phyloP scores from a whole-genome alignment of 2,113 vertebrate species.

The Platichthys flesus region DNA sequence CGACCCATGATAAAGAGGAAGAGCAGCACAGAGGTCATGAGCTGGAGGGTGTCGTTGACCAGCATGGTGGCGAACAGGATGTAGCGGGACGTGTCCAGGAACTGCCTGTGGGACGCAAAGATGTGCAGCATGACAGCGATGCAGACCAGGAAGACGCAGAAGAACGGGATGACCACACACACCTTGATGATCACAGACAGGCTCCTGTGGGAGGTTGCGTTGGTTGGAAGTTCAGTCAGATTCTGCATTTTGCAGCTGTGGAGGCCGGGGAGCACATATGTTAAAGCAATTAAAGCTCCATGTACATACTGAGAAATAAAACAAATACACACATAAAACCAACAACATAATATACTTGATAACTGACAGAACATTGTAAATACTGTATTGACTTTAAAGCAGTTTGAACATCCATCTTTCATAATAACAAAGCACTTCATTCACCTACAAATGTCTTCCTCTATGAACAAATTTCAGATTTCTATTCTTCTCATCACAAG shows the following conservation, averaged over 20 bases:
- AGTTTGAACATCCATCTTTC: background rate
- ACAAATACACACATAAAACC: background rate
- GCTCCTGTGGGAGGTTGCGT: slow-evolving; percentile 55
- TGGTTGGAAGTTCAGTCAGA: slow-evolving; percentile 61
- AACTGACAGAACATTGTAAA: background rate
- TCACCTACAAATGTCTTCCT: slow-evolving; percentile 16
- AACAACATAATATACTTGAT: background rate
- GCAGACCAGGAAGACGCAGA: slow-evolving; percentile 29
- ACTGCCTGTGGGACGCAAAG: slow-evolving; percentile 77
- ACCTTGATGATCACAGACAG: slow-evolving; percentile 76
- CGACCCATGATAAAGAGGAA: slow-evolving; percentile 71
- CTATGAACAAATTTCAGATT: background rate
- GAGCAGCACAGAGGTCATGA: slow-evolving; percentile 77
- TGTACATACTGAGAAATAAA: background rate
- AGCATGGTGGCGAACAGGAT: slow-evolving; percentile 83
- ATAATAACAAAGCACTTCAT: background rate
- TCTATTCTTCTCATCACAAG: slow-evolving; percentile 25
- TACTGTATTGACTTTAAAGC: too few relatives aligned
- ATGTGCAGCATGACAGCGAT: slow-evolving; percentile 75
- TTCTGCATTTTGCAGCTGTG: slow-evolving; percentile 73
- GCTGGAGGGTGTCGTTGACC: slow-evolving; percentile 80
- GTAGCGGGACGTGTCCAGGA: slow-evolving; percentile 80
- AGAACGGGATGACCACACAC: slow-evolving; percentile 76
- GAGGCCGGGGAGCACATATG: background rate
- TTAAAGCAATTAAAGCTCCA: background rate